Conservation (phyloP, 2,888 invertebrate genomes). For the Eustalomyia histrio region DNA sequence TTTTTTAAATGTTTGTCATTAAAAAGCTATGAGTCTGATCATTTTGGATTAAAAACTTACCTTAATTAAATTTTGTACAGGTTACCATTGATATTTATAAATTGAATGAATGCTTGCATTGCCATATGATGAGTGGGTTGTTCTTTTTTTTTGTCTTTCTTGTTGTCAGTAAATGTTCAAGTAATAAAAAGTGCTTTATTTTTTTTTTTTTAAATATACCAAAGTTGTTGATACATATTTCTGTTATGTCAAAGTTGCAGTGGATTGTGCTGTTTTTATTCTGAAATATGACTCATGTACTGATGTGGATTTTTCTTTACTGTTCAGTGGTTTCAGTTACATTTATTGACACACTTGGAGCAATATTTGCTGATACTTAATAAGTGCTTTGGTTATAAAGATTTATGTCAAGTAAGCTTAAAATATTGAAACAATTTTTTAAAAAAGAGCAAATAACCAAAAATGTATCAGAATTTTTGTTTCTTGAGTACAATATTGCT, state of each 20-base stretch:
- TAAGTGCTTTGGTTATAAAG: conserved; percentile 11
- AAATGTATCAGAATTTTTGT: no score
- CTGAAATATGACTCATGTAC: conserved; percentile 19
- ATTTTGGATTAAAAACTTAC: neutral
- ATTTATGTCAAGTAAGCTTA: conserved; percentile 6
- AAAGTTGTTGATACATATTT: conserved; percentile 25
- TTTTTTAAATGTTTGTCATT: no score
- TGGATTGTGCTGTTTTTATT: conserved; percentile 4
- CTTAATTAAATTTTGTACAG: neutral
- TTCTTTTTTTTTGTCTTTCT: conserved; percentile 6
- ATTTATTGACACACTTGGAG: conserved; percentile 33
- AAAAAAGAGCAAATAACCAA: no score
- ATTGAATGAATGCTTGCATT: conserved; percentile 32
- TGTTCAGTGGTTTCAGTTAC: conserved; percentile 24
- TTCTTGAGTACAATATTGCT: no score
- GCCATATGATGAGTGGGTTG: conserved; percentile 10
- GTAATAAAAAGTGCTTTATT: conserved; percentile 3
- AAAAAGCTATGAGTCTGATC: no score
- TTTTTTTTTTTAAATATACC: no score
- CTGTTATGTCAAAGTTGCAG: conserved; percentile 7
- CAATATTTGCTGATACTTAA: conserved; percentile 11
- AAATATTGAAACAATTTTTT: neutral
- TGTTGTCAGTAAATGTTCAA: conserved; percentile 5
- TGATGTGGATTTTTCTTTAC: conserved; percentile 11
- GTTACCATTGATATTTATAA: neutral